phyloP scores from a whole-genome alignment of 2,888 invertebrate genomes.

The Pyrocoelia pectoralis region DNA sequence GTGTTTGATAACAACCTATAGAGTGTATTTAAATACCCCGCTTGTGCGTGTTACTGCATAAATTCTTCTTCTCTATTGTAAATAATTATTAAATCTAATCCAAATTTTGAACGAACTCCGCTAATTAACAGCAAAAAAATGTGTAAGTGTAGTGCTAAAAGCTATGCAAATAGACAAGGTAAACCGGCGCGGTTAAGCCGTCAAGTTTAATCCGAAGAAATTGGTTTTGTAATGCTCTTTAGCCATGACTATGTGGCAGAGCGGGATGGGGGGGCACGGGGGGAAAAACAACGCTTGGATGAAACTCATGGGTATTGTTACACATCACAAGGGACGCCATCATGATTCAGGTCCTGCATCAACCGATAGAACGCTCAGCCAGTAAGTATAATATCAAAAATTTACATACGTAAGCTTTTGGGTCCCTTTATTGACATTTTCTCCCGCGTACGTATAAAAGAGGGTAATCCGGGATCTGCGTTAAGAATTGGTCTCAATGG shows the following conservation, averaged over 20 bases:
- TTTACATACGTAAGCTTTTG: background rate
- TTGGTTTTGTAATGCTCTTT: conserved; percentile 50
- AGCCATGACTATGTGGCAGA: conserved; percentile 79
- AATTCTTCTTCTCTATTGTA: too few relatives aligned
- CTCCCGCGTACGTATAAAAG: too few relatives aligned
- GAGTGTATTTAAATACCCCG: background rate
- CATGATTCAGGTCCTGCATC: conserved; percentile 68
- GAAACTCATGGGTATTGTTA: conserved; percentile 81
- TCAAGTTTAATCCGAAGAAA: background rate
- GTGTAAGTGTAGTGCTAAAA: too few relatives aligned
- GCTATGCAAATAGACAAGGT: background rate
- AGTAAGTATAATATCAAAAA: conserved; percentile 65
- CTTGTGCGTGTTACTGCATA: background rate
- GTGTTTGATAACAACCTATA: background rate
- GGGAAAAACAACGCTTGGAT: conserved; percentile 83
- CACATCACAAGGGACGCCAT: conserved; percentile 71
- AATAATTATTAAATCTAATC: too few relatives aligned
- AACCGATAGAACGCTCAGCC: conserved; percentile 72
- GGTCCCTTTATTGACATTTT: too few relatives aligned
- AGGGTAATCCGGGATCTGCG: too few relatives aligned
- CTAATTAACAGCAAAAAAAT: too few relatives aligned
- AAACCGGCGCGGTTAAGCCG: background rate
- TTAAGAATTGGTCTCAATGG: too few relatives aligned
- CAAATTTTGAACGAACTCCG: too few relatives aligned
- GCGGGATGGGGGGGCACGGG: conserved; percentile 78